phyloP scores from a whole-genome alignment of 2,888 invertebrate species.

The Oxycera nigricornis region DNA sequence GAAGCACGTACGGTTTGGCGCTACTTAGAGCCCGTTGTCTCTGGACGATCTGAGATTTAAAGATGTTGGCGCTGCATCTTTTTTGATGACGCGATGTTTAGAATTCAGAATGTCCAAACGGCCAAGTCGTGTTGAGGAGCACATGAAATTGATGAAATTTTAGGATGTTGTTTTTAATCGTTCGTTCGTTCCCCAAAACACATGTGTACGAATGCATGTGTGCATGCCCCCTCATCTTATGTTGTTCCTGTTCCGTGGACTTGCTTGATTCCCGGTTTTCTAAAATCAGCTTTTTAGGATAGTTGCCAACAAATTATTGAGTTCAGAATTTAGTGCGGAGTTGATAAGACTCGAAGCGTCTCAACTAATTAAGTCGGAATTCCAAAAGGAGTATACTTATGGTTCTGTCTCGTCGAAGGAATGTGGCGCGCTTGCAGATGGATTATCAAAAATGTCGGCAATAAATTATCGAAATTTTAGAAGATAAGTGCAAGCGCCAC shows the following conservation, averaged over 20 bases:
- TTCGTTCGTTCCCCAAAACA: no score
- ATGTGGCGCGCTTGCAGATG: background rate
- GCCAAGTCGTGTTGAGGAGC: no score
- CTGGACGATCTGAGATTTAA: no score
- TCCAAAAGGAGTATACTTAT: slow-evolving; percentile 17
- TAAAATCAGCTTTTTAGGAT: slow-evolving; percentile 7
- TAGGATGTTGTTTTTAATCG: slow-evolving; percentile 10
- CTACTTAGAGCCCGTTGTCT: no score
- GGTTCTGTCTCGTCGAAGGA: background rate
- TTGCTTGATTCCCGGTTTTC: no score
- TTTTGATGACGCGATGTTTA: background rate
- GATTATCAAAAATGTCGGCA: background rate
- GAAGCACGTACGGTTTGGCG: no score
- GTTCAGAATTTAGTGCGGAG: slow-evolving; percentile 17
- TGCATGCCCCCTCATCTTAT: no score
- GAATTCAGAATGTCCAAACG: no score
- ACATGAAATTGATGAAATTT: slow-evolving; percentile 24
- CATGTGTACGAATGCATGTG: no score
- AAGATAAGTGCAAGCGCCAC: slow-evolving; percentile 27
- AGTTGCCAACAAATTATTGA: slow-evolving; percentile 17
- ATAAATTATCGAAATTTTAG: slow-evolving; percentile 28
- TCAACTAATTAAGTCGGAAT: slow-evolving; percentile 26
- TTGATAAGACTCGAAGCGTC: slow-evolving; percentile 7
- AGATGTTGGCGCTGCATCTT: background rate
- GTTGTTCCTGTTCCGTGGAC: no score